Evolutionary conservation across 2,113 vertebrate genomes (phyloP), one percentile per base, ranked within the genome.

Genomic region (Actenoides lindsayi): DNA sequence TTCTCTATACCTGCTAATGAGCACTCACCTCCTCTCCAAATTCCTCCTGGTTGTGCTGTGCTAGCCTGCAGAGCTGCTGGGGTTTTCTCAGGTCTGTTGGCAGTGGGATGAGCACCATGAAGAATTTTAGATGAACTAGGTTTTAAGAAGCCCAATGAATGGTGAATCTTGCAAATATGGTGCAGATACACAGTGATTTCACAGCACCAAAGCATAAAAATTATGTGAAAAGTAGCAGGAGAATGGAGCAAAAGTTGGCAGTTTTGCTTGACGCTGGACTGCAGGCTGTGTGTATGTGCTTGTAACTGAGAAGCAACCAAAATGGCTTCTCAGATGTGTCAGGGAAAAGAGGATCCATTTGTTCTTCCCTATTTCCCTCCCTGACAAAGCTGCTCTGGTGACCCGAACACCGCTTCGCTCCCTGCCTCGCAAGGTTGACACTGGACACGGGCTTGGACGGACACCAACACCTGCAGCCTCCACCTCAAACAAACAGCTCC

Each of bases 361-460:
- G 31, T 5, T 56, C 18, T 65, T 71, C 46, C 11, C 44, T 16
- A 0, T 48, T 60, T 70, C 44, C 28, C 20, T 65, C 68, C 28
- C 50, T 60, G 60, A 41, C 5, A 57, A 83, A 78, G 11, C 28
- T 4, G 0, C 59, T 67, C 28, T 19, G 41, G 37, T 42, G 48
- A 31, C 70, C 59, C 9, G 33, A 8, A 2, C 69, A 56, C 20
- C 0, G 0, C 11, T 19, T 56, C 4, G 15, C 50, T 65, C 50
- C 46, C 56, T 79, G 62, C 67, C 62, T 69, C 39, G 33, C 8
- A 17, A 16, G 35, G 12, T 0, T 25, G 24, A 35, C 28, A 3
- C 31, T 44, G 33, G 39, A 56, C 15, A 13, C 42, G 39, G 78
- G 60, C 31, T 78, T 31, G 37, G 33, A 46, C 0, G 2, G 46